Evolutionary conservation across 2,888 invertebrate species (phyloP).

Genomic region (Agriopis marginaria): DNA sequence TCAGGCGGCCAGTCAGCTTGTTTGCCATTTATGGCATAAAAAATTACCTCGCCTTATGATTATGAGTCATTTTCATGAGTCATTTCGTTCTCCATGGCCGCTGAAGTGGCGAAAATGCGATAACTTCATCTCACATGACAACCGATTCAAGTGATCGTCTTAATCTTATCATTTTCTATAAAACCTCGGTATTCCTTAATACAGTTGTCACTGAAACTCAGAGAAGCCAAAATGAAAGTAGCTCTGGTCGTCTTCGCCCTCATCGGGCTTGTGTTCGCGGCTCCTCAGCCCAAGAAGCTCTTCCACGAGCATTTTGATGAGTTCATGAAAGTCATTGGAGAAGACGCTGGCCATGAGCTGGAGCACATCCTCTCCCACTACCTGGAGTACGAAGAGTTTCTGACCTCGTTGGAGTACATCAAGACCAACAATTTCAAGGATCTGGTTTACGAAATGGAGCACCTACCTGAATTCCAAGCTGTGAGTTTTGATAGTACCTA

Average conservation of each 20-base stretch:
- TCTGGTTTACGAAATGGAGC: conserved; percentile 69
- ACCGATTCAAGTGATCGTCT: conserved; percentile 19
- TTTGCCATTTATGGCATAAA: too few species aligned
- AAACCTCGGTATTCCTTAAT: conserved; percentile 33
- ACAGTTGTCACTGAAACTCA: conserved; percentile 23
- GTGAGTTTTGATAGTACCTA: conserved; percentile 55
- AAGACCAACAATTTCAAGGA: conserved; percentile 63
- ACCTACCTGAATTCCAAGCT: conserved; percentile 69
- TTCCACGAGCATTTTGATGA: conserved; percentile 74
- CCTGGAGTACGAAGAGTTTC: conserved; percentile 66
- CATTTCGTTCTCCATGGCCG: not conserved
- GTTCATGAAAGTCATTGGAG: conserved; percentile 61
- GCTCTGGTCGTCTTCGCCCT: conserved; percentile 57
- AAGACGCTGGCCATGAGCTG: conserved; percentile 56
- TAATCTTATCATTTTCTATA: conserved; percentile 51
- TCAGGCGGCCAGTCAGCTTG: too few species aligned
- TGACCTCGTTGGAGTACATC: conserved; percentile 57
- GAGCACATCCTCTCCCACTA: conserved; percentile 56
- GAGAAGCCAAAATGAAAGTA: conserved; percentile 60
- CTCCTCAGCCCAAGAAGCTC: conserved; percentile 66
- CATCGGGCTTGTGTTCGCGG: conserved; percentile 57
- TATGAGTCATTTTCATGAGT: too few species aligned
- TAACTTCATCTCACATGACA: conserved; percentile 45
- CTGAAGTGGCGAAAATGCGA: conserved; percentile 21
- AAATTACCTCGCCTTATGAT: too few species aligned